Evolutionary conservation across 2,113 vertebrate genomes (phyloP), one percentile per base, ranked within the genome.

Genomic region (Ptilonorhynchus violaceus): DNA sequence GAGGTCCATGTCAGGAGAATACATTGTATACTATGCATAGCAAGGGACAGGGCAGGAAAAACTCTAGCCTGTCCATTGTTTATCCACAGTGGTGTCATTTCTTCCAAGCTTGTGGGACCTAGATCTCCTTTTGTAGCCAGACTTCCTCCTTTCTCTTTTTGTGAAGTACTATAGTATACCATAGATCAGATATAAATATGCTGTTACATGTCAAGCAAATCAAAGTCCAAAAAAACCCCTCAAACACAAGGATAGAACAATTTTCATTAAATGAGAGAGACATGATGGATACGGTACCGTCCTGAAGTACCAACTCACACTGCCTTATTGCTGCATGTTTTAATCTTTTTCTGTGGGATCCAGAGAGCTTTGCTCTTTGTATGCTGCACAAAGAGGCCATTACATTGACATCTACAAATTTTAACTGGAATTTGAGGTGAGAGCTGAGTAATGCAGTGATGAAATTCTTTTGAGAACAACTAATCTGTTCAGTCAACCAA

Each of bases 11-110:
- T n/a, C 33, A 81, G 52, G 9, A 86, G 39, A 84, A 64, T 52
- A 17, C 0, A 0, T 4, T 50, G 5, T 7, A 37, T 31, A 3
- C 13, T 35, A 39, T 2, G 0, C 6, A 20, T 6, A 50, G 41
- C 25, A 77, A 80, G 31, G 27, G 53, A 77, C 14, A 30, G 21
- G 19, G 6, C 21, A 89, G 16, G 33, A 69, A 37, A 47, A 84
- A 12, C 16, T 72, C 42, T 13, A 62, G 13, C 35, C 56, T 59
- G 23, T 2, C 10, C 31, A 25, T 63, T 14, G 9, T 24, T 44
- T 39, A 31, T 6, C 0, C 3, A 35, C 2, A 24, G 7, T 13
- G 17, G 39, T 25, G 44, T 41, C 7, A 75, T 35, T 75, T 60
- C 41, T 72, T 22, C 49, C 1, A 2, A 42, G 27, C 9, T 37